Evolutionary conservation across 53 echinoderm and acorn worm species (phyloP).

Genomic region (Stichopus horrens): DNA sequence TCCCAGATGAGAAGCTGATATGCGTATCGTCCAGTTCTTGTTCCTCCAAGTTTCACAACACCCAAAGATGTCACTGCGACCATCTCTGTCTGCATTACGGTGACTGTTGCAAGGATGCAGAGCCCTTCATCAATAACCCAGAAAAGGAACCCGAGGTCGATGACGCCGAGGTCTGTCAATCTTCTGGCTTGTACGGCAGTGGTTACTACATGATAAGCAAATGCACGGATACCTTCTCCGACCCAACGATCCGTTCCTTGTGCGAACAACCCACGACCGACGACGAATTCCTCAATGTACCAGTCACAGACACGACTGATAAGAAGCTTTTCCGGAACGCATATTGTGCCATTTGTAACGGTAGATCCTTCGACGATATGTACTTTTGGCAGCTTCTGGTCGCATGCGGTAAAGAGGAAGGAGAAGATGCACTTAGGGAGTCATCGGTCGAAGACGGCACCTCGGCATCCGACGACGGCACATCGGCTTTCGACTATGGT

Average conservation of each 20-base stretch:
- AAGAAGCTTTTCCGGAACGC: constrained; percentile 46
- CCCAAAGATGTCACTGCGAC: not conserved
- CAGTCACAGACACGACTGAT: constrained; percentile 16
- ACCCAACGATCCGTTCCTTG: not conserved
- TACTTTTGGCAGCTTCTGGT: constrained; percentile 3
- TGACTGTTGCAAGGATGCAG: constrained; percentile 39
- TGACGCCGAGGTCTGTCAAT: not conserved
- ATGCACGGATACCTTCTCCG: constrained; percentile 35
- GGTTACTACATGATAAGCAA: constrained; percentile 44
- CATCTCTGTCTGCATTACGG: constrained; percentile 7
- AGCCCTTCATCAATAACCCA: not conserved
- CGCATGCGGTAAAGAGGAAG: not conserved
- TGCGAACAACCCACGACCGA: constrained; percentile 30
- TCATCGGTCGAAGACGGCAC: not conserved
- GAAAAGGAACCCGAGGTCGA: not conserved
- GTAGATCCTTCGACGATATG: not conserved
- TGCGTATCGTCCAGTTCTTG: not conserved
- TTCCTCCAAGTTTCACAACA: not conserved
- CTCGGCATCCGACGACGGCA: not conserved
- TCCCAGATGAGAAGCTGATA: no score
- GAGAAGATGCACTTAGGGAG: not conserved
- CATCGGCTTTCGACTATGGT: not conserved
- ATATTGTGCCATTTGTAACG: constrained; percentile 56
- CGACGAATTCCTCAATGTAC: not conserved
- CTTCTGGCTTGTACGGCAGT: not conserved